Percentiles rank a stretch among this genome's conserved stretches.
Conservation (phyloP, 2,797 vertebrate species). For the Fundulus diaphanus region DNA sequence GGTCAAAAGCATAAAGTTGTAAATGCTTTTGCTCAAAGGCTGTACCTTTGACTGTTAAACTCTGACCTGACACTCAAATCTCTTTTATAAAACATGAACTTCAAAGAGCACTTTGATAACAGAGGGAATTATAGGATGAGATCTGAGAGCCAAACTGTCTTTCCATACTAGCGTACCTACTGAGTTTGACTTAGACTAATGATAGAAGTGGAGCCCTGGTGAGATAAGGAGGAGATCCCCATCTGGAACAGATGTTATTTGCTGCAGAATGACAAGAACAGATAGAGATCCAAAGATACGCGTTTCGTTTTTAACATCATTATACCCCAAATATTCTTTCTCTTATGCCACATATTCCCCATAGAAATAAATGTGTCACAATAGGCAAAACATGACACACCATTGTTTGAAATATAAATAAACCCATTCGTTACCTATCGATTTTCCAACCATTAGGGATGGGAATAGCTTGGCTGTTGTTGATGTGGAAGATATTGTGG, state of each 20-base stretch:
- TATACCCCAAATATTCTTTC: constrained; percentile 28
- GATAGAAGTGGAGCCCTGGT: constrained; percentile 63
- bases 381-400: constrained; percentile 75
- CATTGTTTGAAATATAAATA: constrained; percentile 77
- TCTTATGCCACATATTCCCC: constrained; percentile 17
- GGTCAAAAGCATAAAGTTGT: constrained; percentile 45
- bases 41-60: constrained; percentile 66
- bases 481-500: constrained; percentile 72
- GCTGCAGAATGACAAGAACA: constrained; percentile 52
- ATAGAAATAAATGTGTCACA: constrained; percentile 71
- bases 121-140: constrained; percentile 66
- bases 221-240: constrained; percentile 64
- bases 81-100: constrained; percentile 73
- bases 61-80: constrained; percentile 79
- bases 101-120: constrained; percentile 81
- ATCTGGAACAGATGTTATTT: constrained; percentile 64
- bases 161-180: constrained; percentile 75
- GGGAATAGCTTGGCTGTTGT: constrained; percentile 62
- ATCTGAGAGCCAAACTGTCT: constrained; percentile 72
- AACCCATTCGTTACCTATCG: constrained; percentile 77
- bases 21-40: constrained; percentile 64
- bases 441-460: constrained; percentile 75
- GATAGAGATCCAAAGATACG: constrained; percentile 45
- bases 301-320: constrained; percentile 22
- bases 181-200: constrained; percentile 69